Evolutionary conservation across 2,888 invertebrate genomes (phyloP), one percentile per base, ranked within the genome.

Genomic region (Metacarcinus magister): DNA sequence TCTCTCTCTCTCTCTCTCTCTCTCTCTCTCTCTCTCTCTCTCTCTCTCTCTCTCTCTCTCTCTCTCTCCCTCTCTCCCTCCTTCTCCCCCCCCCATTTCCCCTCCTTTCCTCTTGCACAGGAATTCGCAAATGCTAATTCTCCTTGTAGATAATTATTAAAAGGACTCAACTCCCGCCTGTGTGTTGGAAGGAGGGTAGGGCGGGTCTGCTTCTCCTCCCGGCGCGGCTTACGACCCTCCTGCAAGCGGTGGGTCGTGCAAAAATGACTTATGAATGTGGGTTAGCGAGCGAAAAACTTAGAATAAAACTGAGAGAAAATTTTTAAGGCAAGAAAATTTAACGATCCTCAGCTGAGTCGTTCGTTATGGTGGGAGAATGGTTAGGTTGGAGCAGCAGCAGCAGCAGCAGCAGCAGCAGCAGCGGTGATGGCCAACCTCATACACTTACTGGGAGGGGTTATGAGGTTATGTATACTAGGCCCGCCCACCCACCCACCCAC

Each of bases 221-320:
- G 89, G 39, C 43, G 94, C n/a, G 94, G 94, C 54, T 95, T 95
- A 39, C 94, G 94, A 32, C 94, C 90, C 90, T 90, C 91, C 48
- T 32, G 54, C 94, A 8, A 60, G 90, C 89, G 60, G 39, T 32
- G 54, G 94, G 94, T 95, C 94, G 94, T 39, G 54, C 54, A 95
- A 95, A 95, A 95, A 95, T 90, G 94, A 95, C 94, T 95, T 95
- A 95, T 95, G 94, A 95, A 95, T 95, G 94, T 95, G 94, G 94
- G 94, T 95, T 95, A 95, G 94, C 94, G 94, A 95, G 94, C 28
- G 46, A 90, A 95, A 95, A 95, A 95, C 48, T 95, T 95, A 48
- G 94, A 89, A 44, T 95, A 95, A 95, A 95, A 95, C 60, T 90
- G 90, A 32, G 94, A 90, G 90, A 60, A 44, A 60, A 95, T 95